Percentiles rank a stretch among this genome's conserved stretches.
These are phyloP conservation scores for Serilophus lunatus DNA, from an alignment of 2,113 vertebrate species.

Conservation along the genomic window DNA sequence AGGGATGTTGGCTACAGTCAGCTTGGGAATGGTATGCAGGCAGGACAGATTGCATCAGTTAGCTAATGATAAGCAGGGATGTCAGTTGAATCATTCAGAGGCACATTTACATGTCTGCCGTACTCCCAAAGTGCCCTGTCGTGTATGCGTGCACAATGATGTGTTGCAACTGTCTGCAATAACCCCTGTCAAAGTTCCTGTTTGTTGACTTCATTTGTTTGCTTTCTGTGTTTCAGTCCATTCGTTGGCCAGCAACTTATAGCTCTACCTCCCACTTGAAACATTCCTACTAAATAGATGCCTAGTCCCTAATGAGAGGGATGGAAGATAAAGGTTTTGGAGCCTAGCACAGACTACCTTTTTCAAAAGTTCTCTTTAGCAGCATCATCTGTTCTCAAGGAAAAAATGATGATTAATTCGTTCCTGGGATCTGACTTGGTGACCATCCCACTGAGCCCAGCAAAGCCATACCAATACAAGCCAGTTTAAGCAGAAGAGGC, in stretches of 20 bases:
- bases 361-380: background rate
- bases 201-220: background rate
- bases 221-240: background rate
- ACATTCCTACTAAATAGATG: background rate
- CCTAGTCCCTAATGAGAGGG: background rate
- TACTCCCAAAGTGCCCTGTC: accelerated
- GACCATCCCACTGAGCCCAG: background rate
- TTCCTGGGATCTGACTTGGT: background rate
- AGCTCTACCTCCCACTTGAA: background rate
- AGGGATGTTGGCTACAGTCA: accelerated
- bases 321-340: background rate
- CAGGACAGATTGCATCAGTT: background rate
- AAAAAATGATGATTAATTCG: background rate
- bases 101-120: background rate
- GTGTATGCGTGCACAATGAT: accelerated
- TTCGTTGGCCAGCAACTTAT: background rate
- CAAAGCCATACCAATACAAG: background rate
- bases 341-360: background rate
- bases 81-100: background rate
- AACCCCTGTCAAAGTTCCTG: background rate
- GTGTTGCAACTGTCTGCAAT: background rate
- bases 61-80: background rate
- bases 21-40: background rate
- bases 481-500: background rate
- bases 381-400: background rate